A percentile compares a stretch with the other conserved stretches of the same genome.
Conservation (phyloP, 2,113 vertebrate species). For the Corythoichthys haematopterus region DNA sequence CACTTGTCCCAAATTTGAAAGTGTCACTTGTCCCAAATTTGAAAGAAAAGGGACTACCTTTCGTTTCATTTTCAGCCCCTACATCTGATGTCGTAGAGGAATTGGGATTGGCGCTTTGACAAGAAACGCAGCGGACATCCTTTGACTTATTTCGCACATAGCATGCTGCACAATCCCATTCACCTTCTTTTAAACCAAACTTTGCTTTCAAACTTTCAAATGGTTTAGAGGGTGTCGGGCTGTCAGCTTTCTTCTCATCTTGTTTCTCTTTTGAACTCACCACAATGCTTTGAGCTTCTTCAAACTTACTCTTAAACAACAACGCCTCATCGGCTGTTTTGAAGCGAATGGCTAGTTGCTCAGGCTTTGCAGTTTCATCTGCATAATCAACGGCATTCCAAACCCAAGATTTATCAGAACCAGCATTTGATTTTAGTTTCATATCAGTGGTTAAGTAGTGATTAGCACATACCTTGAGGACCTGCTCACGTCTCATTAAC, state of each 20-base stretch:
- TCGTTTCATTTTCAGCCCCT: slow-evolving; percentile 43
- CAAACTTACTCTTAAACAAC: slow-evolving; percentile 91
- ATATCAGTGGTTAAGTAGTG: slow-evolving; percentile 93
- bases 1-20: slow-evolving; percentile 74
- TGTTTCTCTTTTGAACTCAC: slow-evolving; percentile 41
- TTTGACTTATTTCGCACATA: slow-evolving; percentile 72
- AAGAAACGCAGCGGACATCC: slow-evolving; percentile 71
- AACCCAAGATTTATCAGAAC: slow-evolving; percentile 93
- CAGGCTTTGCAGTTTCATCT: slow-evolving; percentile 86
- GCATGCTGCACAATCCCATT: slow-evolving; percentile 81
- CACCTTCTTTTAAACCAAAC: slow-evolving; percentile 77
- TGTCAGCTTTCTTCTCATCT: slow-evolving; percentile 34
- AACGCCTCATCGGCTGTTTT: slow-evolving; percentile 91
- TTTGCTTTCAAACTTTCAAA: slow-evolving; percentile 63
- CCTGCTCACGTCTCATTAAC: slow-evolving; percentile 95
- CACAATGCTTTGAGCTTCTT: slow-evolving; percentile 81
- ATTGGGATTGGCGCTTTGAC: slow-evolving; percentile 66
- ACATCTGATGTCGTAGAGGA: slow-evolving; percentile 42
- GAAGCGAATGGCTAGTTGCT: slow-evolving; percentile 93
- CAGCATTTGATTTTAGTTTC: slow-evolving; percentile 85
- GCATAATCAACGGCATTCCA: slow-evolving; percentile 97
- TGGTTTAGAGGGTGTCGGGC: slow-evolving; percentile 7
- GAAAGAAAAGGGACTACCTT: slow-evolving; percentile 56
- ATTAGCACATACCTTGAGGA: slow-evolving; percentile 97
- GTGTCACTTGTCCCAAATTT: slow-evolving; percentile 70